Percentiles rank a stretch among this genome's conserved stretches.
These are phyloP conservation scores for Miniopterus natalensis DNA, from an alignment of 2,113 vertebrate genomes.

Conservation along the genomic window DNA sequence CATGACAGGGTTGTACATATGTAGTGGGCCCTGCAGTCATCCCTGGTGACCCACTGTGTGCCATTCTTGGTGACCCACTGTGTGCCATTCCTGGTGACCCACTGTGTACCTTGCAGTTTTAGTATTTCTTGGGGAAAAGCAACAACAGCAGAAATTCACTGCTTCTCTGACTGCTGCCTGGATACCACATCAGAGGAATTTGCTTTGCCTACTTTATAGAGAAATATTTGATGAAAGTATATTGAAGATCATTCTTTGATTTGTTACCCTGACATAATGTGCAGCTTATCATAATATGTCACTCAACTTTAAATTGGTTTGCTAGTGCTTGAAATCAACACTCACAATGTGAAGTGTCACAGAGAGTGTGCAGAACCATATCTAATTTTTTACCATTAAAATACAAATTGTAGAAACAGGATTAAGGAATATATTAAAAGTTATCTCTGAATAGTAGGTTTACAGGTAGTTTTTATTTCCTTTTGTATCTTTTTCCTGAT, in stretches of 20 bases:
- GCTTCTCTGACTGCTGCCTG: background rate
- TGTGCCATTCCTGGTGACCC: background rate
- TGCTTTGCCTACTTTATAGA: background rate
- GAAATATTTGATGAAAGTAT: background rate
- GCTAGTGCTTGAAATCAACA: background rate
- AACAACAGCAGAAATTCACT: background rate
- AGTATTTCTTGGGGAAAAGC: background rate
- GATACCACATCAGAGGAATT: background rate
- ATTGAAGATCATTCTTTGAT: background rate
- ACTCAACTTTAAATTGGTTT: slow-evolving; percentile 12
- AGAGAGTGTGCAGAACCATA: background rate
- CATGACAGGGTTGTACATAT: background rate
- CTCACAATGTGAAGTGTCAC: background rate
- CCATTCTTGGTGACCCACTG: too few relatives aligned
- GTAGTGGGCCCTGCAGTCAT: too few relatives aligned
- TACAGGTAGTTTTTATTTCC: background rate
- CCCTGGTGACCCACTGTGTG: background rate
- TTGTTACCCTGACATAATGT: background rate
- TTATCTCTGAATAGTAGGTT: background rate
- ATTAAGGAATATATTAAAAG: slow-evolving; percentile 40
- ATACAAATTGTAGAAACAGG: background rate
- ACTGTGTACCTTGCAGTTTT: background rate
- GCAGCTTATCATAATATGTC: background rate
- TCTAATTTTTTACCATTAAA: slow-evolving; percentile 17
- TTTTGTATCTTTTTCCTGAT: too few relatives aligned